These are phyloP conservation scores for Bedellia somnulentella DNA, from an alignment of 2,888 invertebrate genomes.

Conservation along the genomic window DNA sequence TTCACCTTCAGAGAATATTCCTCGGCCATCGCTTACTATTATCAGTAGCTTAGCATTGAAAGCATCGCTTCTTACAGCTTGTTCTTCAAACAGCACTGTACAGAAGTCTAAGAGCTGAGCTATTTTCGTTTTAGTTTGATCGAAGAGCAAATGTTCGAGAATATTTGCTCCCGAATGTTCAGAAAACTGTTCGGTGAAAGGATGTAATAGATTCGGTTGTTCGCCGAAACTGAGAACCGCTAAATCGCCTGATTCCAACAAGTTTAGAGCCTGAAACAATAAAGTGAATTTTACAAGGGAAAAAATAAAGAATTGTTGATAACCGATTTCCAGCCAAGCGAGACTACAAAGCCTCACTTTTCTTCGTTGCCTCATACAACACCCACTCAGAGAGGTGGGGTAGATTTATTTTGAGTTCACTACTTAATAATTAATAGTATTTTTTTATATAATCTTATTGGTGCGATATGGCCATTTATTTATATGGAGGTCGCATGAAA, in stretches of 20 bases:
- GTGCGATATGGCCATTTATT: too few species aligned
- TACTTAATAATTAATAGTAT: too few species aligned
- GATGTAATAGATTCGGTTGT: constrained; percentile 81
- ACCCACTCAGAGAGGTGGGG: too few species aligned
- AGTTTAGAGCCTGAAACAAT: constrained; percentile 71
- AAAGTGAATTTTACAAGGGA: constrained; percentile 4
- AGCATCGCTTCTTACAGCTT: constrained; percentile 48
- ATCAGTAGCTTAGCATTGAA: constrained; percentile 83
- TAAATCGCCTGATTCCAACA: constrained; percentile 92
- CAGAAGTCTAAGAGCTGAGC: constrained; percentile 80
- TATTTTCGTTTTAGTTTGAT: constrained; percentile 87
- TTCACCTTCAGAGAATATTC: constrained; percentile 87
- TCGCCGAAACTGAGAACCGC: constrained; percentile 92
- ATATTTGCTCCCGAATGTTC: constrained; percentile 83
- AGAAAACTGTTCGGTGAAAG: constrained; percentile 82
- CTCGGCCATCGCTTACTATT: constrained; percentile 93
- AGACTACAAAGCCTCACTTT: too few species aligned
- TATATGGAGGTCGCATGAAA: too few species aligned
- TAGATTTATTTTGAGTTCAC: too few species aligned
- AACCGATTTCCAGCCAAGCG: too few species aligned
- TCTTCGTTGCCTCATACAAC: too few species aligned
- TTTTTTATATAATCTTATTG: too few species aligned
- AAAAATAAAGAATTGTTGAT: constrained; percentile 1
- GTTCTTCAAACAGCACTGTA: constrained; percentile 59
- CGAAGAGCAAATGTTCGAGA: constrained; percentile 81